Evolutionary conservation across 2,888 invertebrate species (phyloP), one percentile per base, ranked within the genome.

Genomic region (Diplazon laetatorius): DNA sequence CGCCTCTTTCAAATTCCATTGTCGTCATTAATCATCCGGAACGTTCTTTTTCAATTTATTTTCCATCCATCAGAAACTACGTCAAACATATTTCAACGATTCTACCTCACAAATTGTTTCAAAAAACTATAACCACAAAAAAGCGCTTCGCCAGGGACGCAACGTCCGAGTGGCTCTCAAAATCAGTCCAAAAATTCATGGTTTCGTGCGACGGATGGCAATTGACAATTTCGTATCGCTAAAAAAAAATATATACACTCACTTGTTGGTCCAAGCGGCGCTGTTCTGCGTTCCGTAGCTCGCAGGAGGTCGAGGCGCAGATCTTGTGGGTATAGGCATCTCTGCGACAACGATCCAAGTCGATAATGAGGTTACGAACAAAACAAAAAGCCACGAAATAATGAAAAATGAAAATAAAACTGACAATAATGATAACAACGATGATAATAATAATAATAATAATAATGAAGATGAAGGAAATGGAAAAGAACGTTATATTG

Each of bases 291-390:
- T 44, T 46, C 83, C 92, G 92, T 60, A 91, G 89, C 84, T 91
- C 90, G 88, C 87, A 6, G 94, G 93, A 22, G 93, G 92, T 65
- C 91, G 88, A 14, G 94, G 94, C 5, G 94, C 94, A 55, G 93
- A 92, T 84, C 94, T 91, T n/a, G 92, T 90, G 20, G 94, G 94
- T 80, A 93, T 92, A 86, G 93, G 93, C 93, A 94, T 93, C 83
- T 93, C 94, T 93, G 90, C 71, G 82, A 88, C 68, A 76, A 84
- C 80, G 78, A 79, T 79, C 35, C 55, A 66, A 57, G 42, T 42
- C 48, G 65, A 70, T 22, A 22, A 44, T 20, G 50, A 2, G 16
- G 14, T 9, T 16, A 30, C 30, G 30, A 30, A 55, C 25, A 25
- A 50, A 25, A n/a, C 14, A 25, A 8, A 35, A 9, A 25, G 25